Base-by-base conservation (phyloP, 2,113 vertebrate genomes). In the Ceratotherium simum region DNA sequence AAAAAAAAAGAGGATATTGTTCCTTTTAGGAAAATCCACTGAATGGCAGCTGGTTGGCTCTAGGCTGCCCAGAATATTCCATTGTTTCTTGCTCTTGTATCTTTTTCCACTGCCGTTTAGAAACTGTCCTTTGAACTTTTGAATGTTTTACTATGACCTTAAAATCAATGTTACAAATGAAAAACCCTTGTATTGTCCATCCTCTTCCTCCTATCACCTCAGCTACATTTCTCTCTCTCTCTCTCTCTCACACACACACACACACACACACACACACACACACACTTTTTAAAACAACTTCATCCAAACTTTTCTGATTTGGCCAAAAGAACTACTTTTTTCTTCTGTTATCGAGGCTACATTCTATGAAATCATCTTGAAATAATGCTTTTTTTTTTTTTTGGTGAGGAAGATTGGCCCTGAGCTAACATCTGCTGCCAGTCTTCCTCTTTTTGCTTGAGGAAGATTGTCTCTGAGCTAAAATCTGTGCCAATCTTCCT, bases 331-430 rank as follows among this genome's bases (percentile, higher is more conserved):
- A 27, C 8, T 76, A 20, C 33, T 0, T 9, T 89, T 91, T 96
- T 8, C 18, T 92, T 92, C 14, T 85, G 14, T 23, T 84, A 54
- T 39, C 8, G 56, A 48, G 48, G 29, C 27, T 72, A 8, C 7
- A 72, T 82, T 79, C n/a, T 25, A 67, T 79, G 16, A 96, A 88
- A 91, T 90, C 23, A 72, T 54, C 51, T 54, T 90, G 58, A 80
- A 80, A 2, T 65, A 79, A 92, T 79, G 94, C 0, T 46, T 96
- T 86, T n/a, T 51, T 51, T 51, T 51, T 12, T 51, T 51, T 51
- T 42, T 42, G 42, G 42, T 42, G 42, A 42, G 42, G 12, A 51
- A 51, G 48, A 51, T 51, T 51, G 48, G 48, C 48, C 48, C 48
- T 51, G 48, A 51, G 48, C 48, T 51, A 12, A 51, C 48, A 51